Evolutionary conservation across 2,797 vertebrate genomes (phyloP).

Genomic region (Mus minutoides): DNA sequence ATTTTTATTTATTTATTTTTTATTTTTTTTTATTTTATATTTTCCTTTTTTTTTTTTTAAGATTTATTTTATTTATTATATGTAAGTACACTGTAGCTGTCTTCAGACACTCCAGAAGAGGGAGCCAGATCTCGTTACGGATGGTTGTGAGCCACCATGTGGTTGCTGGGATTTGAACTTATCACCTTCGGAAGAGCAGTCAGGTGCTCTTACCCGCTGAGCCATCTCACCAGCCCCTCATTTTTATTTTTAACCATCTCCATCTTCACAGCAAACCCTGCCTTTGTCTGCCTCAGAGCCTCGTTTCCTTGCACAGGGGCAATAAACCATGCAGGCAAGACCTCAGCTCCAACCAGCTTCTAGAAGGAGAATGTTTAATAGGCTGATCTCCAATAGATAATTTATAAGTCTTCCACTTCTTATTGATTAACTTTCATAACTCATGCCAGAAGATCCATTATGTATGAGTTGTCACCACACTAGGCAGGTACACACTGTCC

Average conservation of each 20-base stretch:
- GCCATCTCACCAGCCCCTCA: no score
- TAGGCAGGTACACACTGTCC: slow-evolving; percentile 68
- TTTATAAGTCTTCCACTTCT: slow-evolving; percentile 79
- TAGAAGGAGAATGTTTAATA: slow-evolving; percentile 56
- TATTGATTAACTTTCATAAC: slow-evolving; percentile 83
- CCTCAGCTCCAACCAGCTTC: slow-evolving; percentile 46
- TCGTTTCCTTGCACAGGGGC: slow-evolving; percentile 65
- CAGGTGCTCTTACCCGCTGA: no score
- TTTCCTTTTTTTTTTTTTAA: no score
- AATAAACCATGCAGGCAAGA: slow-evolving; percentile 65
- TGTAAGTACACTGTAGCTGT: no score
- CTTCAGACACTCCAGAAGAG: no score
- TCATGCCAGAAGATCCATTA: slow-evolving; percentile 79
- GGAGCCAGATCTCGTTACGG: no score
- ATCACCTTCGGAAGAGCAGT: no score
- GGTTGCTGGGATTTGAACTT: no score
- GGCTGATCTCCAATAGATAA: slow-evolving; percentile 75
- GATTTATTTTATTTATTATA: no score
- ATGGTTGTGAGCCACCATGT: no score
- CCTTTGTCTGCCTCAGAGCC: slow-evolving; percentile 59
- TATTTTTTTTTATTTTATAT: no score
- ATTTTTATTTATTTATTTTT: no score
- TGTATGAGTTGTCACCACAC: slow-evolving; percentile 63
- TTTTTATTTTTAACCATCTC: slow-evolving; percentile 75
- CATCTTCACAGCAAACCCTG: slow-evolving; percentile 71